Evolutionary conservation across 2,888 invertebrate species (phyloP).

Genomic region (Andrena haemorrhoa): DNA sequence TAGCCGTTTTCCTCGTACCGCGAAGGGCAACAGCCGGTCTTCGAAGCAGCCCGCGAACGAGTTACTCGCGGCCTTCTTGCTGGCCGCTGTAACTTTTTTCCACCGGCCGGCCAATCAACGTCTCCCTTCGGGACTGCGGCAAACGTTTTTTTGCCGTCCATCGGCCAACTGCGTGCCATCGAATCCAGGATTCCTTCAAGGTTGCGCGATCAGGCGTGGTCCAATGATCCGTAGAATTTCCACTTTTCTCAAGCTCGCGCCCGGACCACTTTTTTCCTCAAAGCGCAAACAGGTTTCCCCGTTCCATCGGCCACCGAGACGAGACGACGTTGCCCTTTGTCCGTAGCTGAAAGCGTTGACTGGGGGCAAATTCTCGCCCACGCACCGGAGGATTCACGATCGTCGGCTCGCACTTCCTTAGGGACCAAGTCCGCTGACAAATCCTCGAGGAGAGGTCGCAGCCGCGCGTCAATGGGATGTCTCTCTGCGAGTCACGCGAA

Average conservation of each 20-base stretch:
- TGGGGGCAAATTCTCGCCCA: not conserved
- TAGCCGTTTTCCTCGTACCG: slow-evolving; percentile 38
- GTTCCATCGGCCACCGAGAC: not conserved
- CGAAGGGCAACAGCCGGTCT: slow-evolving; percentile 59
- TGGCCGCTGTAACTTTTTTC: slow-evolving; percentile 30
- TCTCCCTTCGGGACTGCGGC: slow-evolving; percentile 54
- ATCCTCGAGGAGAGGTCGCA: no score
- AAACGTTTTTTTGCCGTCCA: slow-evolving; percentile 62
- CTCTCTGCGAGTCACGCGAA: no score
- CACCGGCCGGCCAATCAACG: slow-evolving; percentile 65
- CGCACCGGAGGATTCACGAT: no score
- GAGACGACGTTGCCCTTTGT: slow-evolving; percentile 7
- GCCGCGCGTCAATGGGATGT: not conserved
- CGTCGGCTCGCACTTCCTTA: no score
- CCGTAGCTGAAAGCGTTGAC: not conserved
- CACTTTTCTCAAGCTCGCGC: slow-evolving; percentile 13
- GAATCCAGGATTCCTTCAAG: slow-evolving; percentile 42
- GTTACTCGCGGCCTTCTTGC: slow-evolving; percentile 43
- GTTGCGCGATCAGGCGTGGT: slow-evolving; percentile 27
- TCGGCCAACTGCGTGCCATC: not conserved
- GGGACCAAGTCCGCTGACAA: no score
- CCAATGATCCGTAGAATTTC: slow-evolving; percentile 36
- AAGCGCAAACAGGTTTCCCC: slow-evolving; percentile 45
- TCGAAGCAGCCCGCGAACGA: slow-evolving; percentile 39
- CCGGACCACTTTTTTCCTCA: slow-evolving; percentile 10